A percentile compares a stretch with the other conserved stretches of the same genome.
These are phyloP conservation scores for Sinelater perroti DNA, from an alignment of 2,888 invertebrate species.

Conservation along the genomic window DNA sequence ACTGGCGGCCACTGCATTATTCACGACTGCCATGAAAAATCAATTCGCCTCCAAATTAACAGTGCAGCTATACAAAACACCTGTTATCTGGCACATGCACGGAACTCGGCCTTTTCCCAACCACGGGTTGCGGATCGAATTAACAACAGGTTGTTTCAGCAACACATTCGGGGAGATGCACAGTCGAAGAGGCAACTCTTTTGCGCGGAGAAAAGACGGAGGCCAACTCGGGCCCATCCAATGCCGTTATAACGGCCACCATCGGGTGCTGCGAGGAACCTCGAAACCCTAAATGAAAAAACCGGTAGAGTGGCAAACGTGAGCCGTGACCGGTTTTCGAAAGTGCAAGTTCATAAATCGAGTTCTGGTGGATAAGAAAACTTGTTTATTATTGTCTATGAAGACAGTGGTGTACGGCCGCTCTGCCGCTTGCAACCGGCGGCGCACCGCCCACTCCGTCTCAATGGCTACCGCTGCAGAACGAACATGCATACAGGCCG, in stretches of 20 bases:
- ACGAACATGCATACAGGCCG: slow-evolving; percentile 10
- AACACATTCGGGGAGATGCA: too few species aligned
- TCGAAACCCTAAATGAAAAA: slow-evolving; percentile 27
- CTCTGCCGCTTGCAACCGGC: too few species aligned
- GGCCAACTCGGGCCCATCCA: too few species aligned
- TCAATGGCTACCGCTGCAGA: neutral
- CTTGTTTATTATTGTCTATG: slow-evolving; percentile 45
- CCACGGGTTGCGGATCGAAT: too few species aligned
- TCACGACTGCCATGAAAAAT: slow-evolving; percentile 13
- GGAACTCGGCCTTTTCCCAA: neutral
- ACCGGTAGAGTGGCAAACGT: slow-evolving; percentile 34
- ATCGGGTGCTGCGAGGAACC: slow-evolving; percentile 1
- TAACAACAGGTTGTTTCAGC: slow-evolving; percentile 19
- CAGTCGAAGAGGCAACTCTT: too few species aligned
- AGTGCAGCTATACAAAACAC: slow-evolving; percentile 18
- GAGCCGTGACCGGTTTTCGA: slow-evolving; percentile 49
- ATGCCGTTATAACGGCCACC: neutral
- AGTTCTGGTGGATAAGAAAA: slow-evolving; percentile 43
- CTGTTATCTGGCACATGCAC: slow-evolving; percentile 4
- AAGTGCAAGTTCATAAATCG: slow-evolving; percentile 49
- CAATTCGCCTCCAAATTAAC: slow-evolving; percentile 9
- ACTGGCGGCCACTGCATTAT: neutral
- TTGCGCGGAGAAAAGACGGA: slow-evolving; percentile 7
- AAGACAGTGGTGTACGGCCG: slow-evolving; percentile 24
- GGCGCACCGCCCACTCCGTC: too few species aligned